Evolutionary conservation across 1,140 invertebrate species (phyloP), one percentile per base, ranked within the genome.

Genomic region (Paraescarpia echinospica): DNA sequence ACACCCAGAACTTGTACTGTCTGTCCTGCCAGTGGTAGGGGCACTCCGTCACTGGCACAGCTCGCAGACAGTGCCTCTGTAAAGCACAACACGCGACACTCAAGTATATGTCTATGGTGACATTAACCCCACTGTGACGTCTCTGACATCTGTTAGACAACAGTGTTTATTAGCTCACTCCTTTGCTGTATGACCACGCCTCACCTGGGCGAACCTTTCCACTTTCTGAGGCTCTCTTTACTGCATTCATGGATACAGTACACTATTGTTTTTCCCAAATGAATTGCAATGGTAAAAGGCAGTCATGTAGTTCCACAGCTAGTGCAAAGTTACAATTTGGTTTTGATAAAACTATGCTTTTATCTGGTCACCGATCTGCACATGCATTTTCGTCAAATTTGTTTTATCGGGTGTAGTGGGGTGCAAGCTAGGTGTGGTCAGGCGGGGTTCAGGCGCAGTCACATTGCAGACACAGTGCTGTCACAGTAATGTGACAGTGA

Each of bases 51-150:
- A 97, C 95, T 8, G 97, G 97, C 34, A 97, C 95, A 88, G 97
- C 95, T 59, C 96, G 95, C 14, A 97, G 96, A 94, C 96, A 95
- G 90, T 97, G 97, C 59, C 97, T 94, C 97, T 97, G 95, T 12
- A 94, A 95, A 31, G 22, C 34, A 92, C 51, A 48, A 27, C 35
- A 92, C 18, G 18, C 22, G 18, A 90, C 27, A 31, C 59, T 77
- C 18, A 77, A 41, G 41, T 41, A 41, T 12, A 12, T 77, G 22
- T 77, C 22, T 77, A 77, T 27, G 59, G 27, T 12, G 59, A 77
- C 59, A 77, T 27, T 77, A 12, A 77, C 22, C 59, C 59, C 27
- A 4, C 18, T 77, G 59, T 77, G 59, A 18, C 59, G 22, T 27
- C 18, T 77, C 8, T 77, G 59, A 77, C 59, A 77, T 77, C 59